Percentiles rank a stretch among this genome's conserved stretches.
Evolutionary conservation across 2,888 invertebrate genomes (phyloP).

Genomic region (Theretra japonica): DNA sequence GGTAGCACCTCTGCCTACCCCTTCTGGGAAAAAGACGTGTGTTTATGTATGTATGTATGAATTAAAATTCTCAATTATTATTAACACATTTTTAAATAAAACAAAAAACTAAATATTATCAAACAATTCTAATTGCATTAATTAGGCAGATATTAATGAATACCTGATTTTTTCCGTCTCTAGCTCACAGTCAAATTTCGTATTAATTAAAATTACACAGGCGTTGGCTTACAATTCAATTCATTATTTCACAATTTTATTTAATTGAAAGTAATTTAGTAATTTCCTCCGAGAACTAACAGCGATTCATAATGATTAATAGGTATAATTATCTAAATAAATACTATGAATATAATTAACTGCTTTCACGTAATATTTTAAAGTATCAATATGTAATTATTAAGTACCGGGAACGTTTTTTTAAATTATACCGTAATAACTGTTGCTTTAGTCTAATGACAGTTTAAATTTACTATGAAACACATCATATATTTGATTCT

Average conservation of each 20-base stretch:
- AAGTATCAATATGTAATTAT: slow-evolving; percentile 7
- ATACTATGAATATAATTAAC: slow-evolving; percentile 10
- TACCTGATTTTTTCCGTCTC: neutral
- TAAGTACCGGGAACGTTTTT: neutral
- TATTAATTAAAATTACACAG: neutral
- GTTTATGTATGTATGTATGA: too few species aligned
- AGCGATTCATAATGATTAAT: neutral
- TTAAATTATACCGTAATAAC: neutral
- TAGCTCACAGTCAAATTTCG: neutral
- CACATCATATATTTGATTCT: too few species aligned
- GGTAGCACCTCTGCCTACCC: too few species aligned
- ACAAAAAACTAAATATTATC: neutral
- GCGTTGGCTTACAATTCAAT: slow-evolving; percentile 3
- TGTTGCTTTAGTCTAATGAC: neutral
- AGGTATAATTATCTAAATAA: slow-evolving; percentile 13
- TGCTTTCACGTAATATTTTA: neutral
- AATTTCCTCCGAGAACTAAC: neutral
- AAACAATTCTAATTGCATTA: neutral
- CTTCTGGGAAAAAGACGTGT: too few species aligned
- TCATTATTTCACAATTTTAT: neutral
- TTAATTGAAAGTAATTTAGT: slow-evolving; percentile 14
- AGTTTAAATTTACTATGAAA: neutral
- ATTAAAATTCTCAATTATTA: neutral
- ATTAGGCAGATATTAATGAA: neutral
- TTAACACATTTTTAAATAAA: neutral